A percentile compares a stretch with the other conserved stretches of the same genome.
Evolutionary conservation across 2,113 vertebrate species (phyloP).

Genomic region (Bufo gargarizans): DNA sequence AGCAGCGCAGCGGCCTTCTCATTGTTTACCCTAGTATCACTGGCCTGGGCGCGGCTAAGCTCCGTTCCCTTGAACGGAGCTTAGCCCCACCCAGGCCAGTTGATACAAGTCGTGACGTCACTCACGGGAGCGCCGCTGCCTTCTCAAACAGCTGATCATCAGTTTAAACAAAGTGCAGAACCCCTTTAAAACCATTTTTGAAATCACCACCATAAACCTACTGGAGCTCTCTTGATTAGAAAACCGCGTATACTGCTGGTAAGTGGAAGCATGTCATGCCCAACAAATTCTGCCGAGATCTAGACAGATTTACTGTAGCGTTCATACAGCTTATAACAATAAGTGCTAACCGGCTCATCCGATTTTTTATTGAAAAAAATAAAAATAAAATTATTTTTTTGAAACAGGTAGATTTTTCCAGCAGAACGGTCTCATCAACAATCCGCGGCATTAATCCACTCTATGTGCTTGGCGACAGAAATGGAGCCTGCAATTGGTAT

Average conservation of each 20-base stretch:
- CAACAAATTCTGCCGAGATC: background rate
- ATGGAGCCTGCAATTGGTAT: conserved; percentile 40
- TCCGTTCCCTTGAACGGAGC: no score
- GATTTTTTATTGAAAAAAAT: background rate
- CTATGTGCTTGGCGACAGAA: conserved; percentile 31
- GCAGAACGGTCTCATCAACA: conserved; percentile 37
- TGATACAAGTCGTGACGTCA: no score
- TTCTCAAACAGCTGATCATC: no score
- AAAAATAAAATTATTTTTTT: background rate
- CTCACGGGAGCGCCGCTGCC: no score
- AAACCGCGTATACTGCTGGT: background rate
- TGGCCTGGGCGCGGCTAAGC: no score
- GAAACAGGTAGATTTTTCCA: conserved; percentile 40
- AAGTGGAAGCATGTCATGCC: background rate
- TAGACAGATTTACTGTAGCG: background rate
- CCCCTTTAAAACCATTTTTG: background rate
- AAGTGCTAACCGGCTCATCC: background rate
- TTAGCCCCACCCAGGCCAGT: no score
- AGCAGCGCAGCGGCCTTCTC: no score
- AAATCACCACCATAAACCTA: background rate
- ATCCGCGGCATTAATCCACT: conserved; percentile 40
- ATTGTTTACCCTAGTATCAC: no score
- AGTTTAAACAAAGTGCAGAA: no score
- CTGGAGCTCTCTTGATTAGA: background rate
- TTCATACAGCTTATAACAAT: background rate